Evolutionary conservation across 2,113 vertebrate species (phyloP).

Genomic region (Ptilonorhynchus violaceus): DNA sequence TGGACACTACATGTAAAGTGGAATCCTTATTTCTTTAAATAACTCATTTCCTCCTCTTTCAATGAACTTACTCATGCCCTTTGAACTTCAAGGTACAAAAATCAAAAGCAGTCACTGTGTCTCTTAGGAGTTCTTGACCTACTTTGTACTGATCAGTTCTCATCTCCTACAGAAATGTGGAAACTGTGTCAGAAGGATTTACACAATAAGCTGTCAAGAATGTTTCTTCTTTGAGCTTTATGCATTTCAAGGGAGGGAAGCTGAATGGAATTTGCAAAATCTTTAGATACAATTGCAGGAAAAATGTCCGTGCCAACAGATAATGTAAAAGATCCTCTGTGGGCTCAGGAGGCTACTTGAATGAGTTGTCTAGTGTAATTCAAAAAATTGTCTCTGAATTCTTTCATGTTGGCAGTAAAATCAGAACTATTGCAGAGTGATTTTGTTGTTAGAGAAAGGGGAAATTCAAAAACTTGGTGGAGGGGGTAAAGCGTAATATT

Average conservation of each 20-base stretch:
- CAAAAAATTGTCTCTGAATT: background rate
- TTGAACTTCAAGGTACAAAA: slow-evolving; percentile 77
- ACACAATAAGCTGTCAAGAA: slow-evolving; percentile 26
- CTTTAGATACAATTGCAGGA: slow-evolving; percentile 1
- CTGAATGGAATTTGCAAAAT: slow-evolving; percentile 7
- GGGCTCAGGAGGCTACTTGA: background rate
- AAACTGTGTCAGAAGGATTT: slow-evolving; percentile 54
- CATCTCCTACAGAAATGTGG: slow-evolving; percentile 42
- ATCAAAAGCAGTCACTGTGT: slow-evolving; percentile 71
- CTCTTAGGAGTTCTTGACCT: slow-evolving; percentile 75
- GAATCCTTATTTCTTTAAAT: slow-evolving; percentile 54
- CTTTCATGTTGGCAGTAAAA: slow-evolving; percentile 1
- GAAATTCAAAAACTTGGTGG: background rate
- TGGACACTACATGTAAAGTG: background rate
- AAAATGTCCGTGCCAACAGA: background rate
- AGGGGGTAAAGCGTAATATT: background rate
- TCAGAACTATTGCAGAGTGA: background rate
- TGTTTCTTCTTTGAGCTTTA: slow-evolving; percentile 50
- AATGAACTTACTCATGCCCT: slow-evolving; percentile 70
- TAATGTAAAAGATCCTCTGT: background rate
- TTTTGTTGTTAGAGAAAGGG: background rate
- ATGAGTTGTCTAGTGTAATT: background rate
- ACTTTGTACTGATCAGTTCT: slow-evolving; percentile 65
- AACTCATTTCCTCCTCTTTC: slow-evolving; percentile 52
- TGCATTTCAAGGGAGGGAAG: slow-evolving; percentile 17